Evolutionary conservation across 2,797 vertebrate species (phyloP), one percentile per base, ranked within the genome.

Genomic region (Enteromius viviparus): DNA sequence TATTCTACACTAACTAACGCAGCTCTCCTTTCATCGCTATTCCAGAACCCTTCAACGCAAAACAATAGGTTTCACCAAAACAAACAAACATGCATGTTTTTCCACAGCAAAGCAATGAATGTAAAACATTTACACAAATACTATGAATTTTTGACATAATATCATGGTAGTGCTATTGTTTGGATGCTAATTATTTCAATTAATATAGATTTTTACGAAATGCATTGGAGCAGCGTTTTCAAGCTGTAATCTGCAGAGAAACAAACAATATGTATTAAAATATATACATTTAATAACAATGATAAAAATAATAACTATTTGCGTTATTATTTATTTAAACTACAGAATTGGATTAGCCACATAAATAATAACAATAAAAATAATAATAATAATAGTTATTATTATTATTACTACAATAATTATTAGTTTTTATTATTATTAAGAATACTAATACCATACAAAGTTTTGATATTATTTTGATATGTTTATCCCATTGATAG

Each of bases 1-100:
- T 66, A 21, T 62, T 70, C 1, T 4, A 26, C 79, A 58, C 17
- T 66, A 15, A 15, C 37, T 21, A 32, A 68, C 4, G 37, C 66
- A 58, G 4, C 42, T 64, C 58, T 60, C 19, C 40, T 29, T 49
- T 65, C 29, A 74, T 64, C 42, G 37, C 79, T 11, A 15, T 26
- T 66, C 53, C 47, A 55, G 6, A 11, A 60, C 37, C 19, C 53
- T 23, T 68, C 32, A 23, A 23, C 9, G 4, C 17, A 80, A 51
- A 66, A 78, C 29, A 51, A 78, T 9, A 65, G 65, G 58, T 53
- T 42, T 80, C 5, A 29, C 6, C 9, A 26, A 81, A 64, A 71
- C 7, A 72, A 64, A 64, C 60, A 78, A 64, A 70, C 12, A 26
- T 64, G 34, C 0, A 4, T 42, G 19, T 51, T 66, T 17, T 49